phyloP scores from a whole-genome alignment of 2,888 invertebrate species.

The Tetrapedia diversipes region DNA sequence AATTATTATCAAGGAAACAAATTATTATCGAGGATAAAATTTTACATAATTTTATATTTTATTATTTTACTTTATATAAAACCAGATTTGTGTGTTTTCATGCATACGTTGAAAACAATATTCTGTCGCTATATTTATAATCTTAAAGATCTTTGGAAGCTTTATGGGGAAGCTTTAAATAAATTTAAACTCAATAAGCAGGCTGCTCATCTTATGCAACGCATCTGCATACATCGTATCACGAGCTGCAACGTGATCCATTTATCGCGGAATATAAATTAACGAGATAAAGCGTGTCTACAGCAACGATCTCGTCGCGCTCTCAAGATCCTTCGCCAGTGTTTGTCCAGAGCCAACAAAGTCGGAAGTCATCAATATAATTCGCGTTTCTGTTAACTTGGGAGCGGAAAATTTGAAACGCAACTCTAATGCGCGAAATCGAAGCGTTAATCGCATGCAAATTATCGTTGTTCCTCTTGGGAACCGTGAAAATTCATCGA shows the following conservation, averaged over 20 bases:
- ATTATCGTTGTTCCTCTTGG: slow-evolving; percentile 4
- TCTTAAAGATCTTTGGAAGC: not conserved
- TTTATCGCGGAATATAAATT: slow-evolving; percentile 44
- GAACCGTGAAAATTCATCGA: slow-evolving; percentile 15
- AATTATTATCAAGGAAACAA: no score
- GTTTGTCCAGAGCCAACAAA: no score
- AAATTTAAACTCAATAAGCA: no score
- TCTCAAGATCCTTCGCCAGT: not conserved
- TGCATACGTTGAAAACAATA: no score
- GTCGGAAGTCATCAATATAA: no score
- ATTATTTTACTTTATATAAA: not conserved
- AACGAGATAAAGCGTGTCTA: slow-evolving; percentile 23
- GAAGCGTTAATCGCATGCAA: not conserved
- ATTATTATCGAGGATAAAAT: no score
- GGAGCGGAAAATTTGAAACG: not conserved
- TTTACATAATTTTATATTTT: no score
- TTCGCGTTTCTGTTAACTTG: no score
- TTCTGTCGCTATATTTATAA: no score
- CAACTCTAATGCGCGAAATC: not conserved
- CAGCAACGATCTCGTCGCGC: not conserved
- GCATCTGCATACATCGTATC: slow-evolving; percentile 3
- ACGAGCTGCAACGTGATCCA: slow-evolving; percentile 38
- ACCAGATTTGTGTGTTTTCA: no score
- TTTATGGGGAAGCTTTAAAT: no score
- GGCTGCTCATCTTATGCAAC: slow-evolving; percentile 40